Base-by-base conservation (phyloP, 1,140 invertebrate genomes). In the Dryas iulia region DNA sequence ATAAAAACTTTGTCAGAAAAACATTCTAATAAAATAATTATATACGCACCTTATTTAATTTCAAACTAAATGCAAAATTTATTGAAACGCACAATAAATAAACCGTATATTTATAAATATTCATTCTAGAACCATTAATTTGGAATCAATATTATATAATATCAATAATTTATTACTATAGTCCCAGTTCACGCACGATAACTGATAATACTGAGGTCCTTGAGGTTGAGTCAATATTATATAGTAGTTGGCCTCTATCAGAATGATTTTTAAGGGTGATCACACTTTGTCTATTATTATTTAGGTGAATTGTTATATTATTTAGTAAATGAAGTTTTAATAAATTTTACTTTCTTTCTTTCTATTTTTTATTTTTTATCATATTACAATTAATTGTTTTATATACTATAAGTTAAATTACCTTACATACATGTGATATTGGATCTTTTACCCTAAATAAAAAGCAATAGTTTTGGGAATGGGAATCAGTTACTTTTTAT, bases 191-290 rank as follows among this genome's bases (percentile, higher is more conserved):
- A 52, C 59, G 26, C 39, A 30, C 25, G 7, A n/a, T 52, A 28
- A 6, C 21, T 26, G 59, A 61, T 52, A 61, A 61, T 52, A 61
- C 59, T 53, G 59, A 14, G 59, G 23, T 61, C 39, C 59, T 61
- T 53, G 24, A 61, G 35, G 59, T 61, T 28, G 35, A 52, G 18
- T 52, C 25, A 61, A 61, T 61, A 26, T 52, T 61, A 30, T 61
- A 61, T 61, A 61, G 8, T 61, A 61, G 8, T n/a, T 60, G 59
- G 39, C 33, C 35, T 60, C 35, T 47, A 47, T 60, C n/a, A 0
- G 24, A 26, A 47, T 21, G 24, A 60, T 39, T n/a, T 39, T 24
- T 56, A 56, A 56, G 24, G 21, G 53, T 14, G 39, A 47, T 47
- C n/a, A 21, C 39, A 47, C 39, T 21, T 47, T 12, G 33, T 11